Evolutionary conservation across 1,140 invertebrate species (phyloP).

Genomic region (Habropoda laboriosa): DNA sequence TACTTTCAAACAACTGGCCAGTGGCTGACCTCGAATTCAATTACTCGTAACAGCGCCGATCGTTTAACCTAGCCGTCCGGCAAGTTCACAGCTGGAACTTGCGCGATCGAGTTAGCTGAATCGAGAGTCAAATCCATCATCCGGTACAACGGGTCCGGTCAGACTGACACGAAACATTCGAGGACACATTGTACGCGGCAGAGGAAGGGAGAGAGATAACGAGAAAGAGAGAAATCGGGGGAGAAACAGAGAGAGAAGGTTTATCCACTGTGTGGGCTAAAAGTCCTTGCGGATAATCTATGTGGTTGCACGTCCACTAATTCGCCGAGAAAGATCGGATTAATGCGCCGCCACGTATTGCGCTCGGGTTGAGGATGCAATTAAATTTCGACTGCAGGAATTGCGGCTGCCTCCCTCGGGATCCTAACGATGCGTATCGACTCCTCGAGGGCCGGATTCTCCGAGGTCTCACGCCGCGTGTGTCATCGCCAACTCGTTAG

Average conservation of each 20-base stretch:
- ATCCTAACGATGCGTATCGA: conserved; percentile 30
- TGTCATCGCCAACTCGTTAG: not conserved
- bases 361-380: conserved; percentile 19
- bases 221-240: not conserved
- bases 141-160: not conserved
- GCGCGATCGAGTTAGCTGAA: not conserved
- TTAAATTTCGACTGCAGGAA: conserved; percentile 32
- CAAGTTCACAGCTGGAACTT: not conserved
- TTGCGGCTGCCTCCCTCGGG: not conserved
- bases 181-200: not conserved
- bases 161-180: not conserved
- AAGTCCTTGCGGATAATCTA: conserved; percentile 31
- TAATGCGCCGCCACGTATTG: conserved; percentile 37
- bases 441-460: conserved; percentile 1
- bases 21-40: not conserved
- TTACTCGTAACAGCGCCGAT: not conserved
- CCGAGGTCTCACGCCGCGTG: not conserved
- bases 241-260: not conserved
- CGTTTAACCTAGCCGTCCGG: not conserved
- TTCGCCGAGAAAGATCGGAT: conserved; percentile 9
- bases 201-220: not conserved
- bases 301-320: conserved; percentile 34
- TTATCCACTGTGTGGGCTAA: not conserved
- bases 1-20: not conserved
- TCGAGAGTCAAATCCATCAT: conserved; percentile 2